Evolutionary conservation across 2,888 invertebrate species (phyloP).

Genomic region (Byasa hedistus): DNA sequence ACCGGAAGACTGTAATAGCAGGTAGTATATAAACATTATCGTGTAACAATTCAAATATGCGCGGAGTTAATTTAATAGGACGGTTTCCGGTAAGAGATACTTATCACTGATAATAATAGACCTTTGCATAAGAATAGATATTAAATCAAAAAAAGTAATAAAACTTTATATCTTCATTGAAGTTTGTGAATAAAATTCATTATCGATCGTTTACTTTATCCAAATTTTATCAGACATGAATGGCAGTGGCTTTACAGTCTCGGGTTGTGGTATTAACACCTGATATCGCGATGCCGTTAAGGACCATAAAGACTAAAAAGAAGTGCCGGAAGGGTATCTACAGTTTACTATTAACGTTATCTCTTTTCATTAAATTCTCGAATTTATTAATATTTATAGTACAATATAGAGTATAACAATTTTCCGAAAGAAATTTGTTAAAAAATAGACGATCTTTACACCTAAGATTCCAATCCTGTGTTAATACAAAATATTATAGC

Average conservation of each 20-base stretch:
- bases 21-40: too few species aligned
- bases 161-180: neutral
- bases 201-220: slow-evolving; percentile 18
- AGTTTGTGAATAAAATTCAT: slow-evolving; percentile 10
- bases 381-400: too few species aligned
- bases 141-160: neutral
- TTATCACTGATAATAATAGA: neutral
- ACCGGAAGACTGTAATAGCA: too few species aligned
- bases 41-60: too few species aligned
- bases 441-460: too few species aligned
- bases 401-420: too few species aligned
- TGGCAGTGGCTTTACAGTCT: neutral
- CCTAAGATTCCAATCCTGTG: neutral
- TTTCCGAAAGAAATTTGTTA: too few species aligned
- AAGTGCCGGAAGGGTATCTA: slow-evolving; percentile 4
- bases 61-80: neutral
- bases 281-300: slow-evolving; percentile 2
- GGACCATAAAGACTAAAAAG: slow-evolving; percentile 11
- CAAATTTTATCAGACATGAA: slow-evolving; percentile 11
- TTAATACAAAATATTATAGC: neutral
- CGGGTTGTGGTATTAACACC: slow-evolving; percentile 7
- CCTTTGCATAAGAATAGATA: neutral
- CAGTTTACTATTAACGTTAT: slow-evolving; percentile 4
- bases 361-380: neutral
- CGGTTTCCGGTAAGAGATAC: neutral